A percentile compares a stretch with the other conserved stretches of the same genome.
phyloP scores from a whole-genome alignment of 2,797 vertebrate genomes.

The Pangasius djambal region DNA sequence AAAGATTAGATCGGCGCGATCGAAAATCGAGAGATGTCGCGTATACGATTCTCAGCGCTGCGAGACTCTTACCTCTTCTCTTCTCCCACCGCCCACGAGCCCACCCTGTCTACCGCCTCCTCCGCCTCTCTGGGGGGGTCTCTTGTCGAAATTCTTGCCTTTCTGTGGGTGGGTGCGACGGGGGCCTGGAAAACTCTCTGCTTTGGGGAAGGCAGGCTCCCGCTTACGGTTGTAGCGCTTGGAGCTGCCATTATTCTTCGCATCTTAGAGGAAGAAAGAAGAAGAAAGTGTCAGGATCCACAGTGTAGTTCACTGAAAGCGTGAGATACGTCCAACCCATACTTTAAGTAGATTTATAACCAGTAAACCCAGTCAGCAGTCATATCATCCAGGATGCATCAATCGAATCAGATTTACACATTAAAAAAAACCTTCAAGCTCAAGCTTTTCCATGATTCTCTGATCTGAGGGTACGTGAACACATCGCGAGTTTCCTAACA shows the following conservation, averaged over 20 bases:
- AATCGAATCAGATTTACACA: not conserved
- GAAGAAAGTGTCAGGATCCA: not conserved
- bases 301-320: not conserved
- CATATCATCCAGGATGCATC: not conserved
- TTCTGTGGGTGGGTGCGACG: slow-evolving; percentile 97
- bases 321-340: not conserved
- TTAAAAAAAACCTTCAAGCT: not conserved
- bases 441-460: not conserved
- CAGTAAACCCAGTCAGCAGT: no score
- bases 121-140: slow-evolving; percentile 89
- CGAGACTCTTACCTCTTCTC: slow-evolving; percentile 88
- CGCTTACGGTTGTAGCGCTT: slow-evolving; percentile 93
- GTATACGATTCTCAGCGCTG: not conserved
- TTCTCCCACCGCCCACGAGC: slow-evolving; percentile 90
- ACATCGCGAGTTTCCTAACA: not conserved
- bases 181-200: slow-evolving; percentile 86
- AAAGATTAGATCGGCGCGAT: not conserved
- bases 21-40: not conserved
- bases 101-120: slow-evolving; percentile 86
- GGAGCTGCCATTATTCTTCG: slow-evolving; percentile 90
- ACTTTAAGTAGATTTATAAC: no score
- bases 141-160: slow-evolving; percentile 99
- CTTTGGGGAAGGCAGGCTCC: slow-evolving; percentile 89
- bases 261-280: slow-evolving; percentile 73
- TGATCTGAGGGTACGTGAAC: not conserved